phyloP scores from a whole-genome alignment of 2,888 invertebrate species.

The Colostygia pectinataria region DNA sequence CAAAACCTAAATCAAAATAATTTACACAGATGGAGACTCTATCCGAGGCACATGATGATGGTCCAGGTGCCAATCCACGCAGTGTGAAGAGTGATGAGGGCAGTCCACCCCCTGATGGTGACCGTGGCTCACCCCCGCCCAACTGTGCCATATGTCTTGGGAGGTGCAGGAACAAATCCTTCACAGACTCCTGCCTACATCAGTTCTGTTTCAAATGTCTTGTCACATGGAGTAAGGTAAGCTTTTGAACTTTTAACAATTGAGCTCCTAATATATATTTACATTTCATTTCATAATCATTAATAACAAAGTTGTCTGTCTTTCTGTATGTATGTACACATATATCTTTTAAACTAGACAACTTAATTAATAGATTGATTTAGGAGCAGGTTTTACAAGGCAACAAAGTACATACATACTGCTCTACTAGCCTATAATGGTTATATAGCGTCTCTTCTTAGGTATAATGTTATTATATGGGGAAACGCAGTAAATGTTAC shows the following conservation, averaged over 20 bases:
- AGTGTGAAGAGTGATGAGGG: constrained; percentile 76
- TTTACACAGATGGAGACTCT: constrained; percentile 60
- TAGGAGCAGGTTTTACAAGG: no score
- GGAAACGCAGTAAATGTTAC: no score
- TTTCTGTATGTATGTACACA: no score
- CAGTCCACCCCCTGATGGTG: constrained; percentile 65
- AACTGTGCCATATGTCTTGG: constrained; percentile 97
- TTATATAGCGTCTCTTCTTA: no score
- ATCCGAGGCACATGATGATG: constrained; percentile 56
- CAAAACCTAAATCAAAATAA: background rate
- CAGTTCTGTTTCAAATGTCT: constrained; percentile 97
- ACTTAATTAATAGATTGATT: no score
- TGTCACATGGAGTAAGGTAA: constrained; percentile 95
- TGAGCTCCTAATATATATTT: no score
- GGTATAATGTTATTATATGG: no score
- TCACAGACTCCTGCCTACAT: constrained; percentile 96
- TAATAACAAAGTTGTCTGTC: no score
- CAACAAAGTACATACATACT: no score
- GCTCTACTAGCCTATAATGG: no score
- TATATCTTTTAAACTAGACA: no score
- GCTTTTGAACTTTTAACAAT: constrained; percentile 15
- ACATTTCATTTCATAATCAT: no score
- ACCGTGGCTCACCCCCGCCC: constrained; percentile 87
- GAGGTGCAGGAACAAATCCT: constrained; percentile 92
- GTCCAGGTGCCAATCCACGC: constrained; percentile 67